A percentile compares a stretch with the other conserved stretches of the same genome.
phyloP scores from a whole-genome alignment of 2,113 vertebrate genomes.

The Echinops telfairi region DNA sequence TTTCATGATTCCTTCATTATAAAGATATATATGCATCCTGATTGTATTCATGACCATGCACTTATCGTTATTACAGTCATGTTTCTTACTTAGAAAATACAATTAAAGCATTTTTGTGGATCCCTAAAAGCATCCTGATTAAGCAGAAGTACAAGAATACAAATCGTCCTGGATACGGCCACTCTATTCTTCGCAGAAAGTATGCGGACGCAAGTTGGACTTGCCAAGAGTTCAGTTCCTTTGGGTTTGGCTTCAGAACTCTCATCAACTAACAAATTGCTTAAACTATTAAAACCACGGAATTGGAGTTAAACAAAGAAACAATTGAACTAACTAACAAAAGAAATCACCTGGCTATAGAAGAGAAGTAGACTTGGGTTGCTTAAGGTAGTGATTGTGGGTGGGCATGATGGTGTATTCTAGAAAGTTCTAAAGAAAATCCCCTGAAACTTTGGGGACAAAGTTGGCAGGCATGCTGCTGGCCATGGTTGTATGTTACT shows the following conservation, averaged over 20 bases:
- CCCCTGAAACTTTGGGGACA: neutral
- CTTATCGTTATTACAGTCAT: neutral
- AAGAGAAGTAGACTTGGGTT: neutral
- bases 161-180: too few species aligned
- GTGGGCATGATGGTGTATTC: neutral
- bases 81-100: slow-evolving; percentile 2
- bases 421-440: neutral
- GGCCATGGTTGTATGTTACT: neutral
- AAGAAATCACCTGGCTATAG: too few species aligned
- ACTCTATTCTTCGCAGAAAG: neutral
- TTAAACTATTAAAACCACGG: neutral
- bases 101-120: neutral
- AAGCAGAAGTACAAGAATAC: neutral
- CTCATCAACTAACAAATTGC: neutral
- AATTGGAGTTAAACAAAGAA: neutral
- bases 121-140: neutral
- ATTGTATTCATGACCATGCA: neutral
- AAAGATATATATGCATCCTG: slow-evolving; percentile 11
- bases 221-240: neutral
- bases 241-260: neutral
- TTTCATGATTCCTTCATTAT: neutral
- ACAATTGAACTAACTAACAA: neutral
- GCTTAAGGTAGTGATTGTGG: neutral
- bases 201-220: neutral
- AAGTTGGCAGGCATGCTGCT: too few species aligned